Percentiles rank a stretch among this genome's conserved stretches.
Conservation (phyloP, 2,888 invertebrate species). For the Ischnus inquisitorius region DNA sequence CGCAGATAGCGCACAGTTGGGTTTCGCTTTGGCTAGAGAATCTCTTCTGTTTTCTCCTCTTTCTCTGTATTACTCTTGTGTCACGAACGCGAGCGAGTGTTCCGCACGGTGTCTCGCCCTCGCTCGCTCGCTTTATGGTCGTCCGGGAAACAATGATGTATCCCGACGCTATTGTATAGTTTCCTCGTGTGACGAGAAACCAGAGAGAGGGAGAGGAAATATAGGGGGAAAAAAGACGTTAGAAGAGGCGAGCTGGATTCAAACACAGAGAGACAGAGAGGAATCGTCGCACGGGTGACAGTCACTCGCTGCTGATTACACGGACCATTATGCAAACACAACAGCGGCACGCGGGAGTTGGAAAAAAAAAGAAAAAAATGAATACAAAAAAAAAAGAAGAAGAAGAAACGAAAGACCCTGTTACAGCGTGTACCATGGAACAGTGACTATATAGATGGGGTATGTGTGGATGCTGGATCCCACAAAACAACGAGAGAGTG, state of each 20-base stretch:
- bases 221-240: not conserved
- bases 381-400: slow-evolving; percentile 21
- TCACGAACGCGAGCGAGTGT: slow-evolving; percentile 30
- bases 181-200: slow-evolving; percentile 39
- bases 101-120: not conserved
- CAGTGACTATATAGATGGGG: not conserved
- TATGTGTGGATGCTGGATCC: slow-evolving; percentile 29
- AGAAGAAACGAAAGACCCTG: slow-evolving; percentile 36
- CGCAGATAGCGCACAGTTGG: slow-evolving; percentile 45
- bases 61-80: slow-evolving; percentile 20
- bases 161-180: slow-evolving; percentile 79
- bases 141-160: slow-evolving; percentile 80
- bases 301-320: slow-evolving; percentile 85
- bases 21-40: slow-evolving; percentile 72
- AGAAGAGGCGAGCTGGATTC: slow-evolving; percentile 57
- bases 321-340: slow-evolving; percentile 85
- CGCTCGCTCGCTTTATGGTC: slow-evolving; percentile 72
- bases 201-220: slow-evolving; percentile 23
- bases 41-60: not conserved
- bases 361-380: slow-evolving; percentile 43
- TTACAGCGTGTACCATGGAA: not conserved
- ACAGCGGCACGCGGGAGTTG: slow-evolving; percentile 73
- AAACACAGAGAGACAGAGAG: slow-evolving; percentile 64
- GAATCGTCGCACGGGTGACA: slow-evolving; percentile 74
- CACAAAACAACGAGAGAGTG: slow-evolving; percentile 33